These are phyloP conservation scores for Yasuhikotakia modesta DNA, from an alignment of 2,797 vertebrate genomes.

Conservation along the genomic window DNA sequence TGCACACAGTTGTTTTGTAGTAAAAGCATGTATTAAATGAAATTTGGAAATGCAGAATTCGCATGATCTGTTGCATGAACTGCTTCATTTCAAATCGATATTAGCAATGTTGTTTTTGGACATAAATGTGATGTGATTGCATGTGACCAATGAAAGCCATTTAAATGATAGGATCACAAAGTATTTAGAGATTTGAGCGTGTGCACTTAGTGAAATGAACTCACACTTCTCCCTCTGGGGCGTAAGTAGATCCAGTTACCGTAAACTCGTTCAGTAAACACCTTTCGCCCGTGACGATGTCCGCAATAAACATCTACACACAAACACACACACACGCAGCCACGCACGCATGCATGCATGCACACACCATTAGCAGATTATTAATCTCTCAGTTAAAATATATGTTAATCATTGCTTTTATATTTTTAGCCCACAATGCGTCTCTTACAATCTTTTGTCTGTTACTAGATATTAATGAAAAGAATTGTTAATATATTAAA, in stretches of 20 bases:
- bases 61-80: too few species aligned
- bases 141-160: too few species aligned
- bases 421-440: too few species aligned
- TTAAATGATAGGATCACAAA: too few species aligned
- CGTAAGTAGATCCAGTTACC: constrained; percentile 83
- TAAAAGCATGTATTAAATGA: too few species aligned
- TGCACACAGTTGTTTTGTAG: too few species aligned
- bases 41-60: too few species aligned
- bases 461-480: background rate
- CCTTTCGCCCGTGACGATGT: constrained; percentile 69
- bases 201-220: constrained; percentile 69
- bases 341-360: constrained; percentile 68
- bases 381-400: background rate
- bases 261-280: constrained; percentile 77
- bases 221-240: constrained; percentile 83
- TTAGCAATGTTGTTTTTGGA: too few species aligned
- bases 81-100: too few species aligned
- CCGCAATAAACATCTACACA: constrained; percentile 77
- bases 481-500: background rate
- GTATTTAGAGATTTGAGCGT: background rate
- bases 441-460: background rate
- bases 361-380: constrained; percentile 27
- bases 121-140: too few species aligned
- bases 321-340: constrained; percentile 46
- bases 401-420: background rate